phyloP scores from a whole-genome alignment of 2,888 invertebrate genomes.

The Platycnemis pennipes region DNA sequence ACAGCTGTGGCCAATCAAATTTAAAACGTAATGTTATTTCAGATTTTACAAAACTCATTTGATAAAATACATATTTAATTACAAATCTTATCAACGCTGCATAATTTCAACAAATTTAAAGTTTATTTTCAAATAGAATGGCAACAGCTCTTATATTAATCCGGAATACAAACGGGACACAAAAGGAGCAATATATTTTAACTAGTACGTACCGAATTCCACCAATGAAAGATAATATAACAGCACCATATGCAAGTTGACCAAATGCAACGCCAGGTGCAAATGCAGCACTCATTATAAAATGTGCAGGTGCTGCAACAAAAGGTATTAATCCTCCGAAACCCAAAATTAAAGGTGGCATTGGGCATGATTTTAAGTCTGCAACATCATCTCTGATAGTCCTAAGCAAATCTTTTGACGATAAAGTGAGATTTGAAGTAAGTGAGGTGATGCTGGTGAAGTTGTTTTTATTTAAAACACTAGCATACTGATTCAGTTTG shows the following conservation, averaged over 20 bases:
- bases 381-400: not conserved
- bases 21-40: not conserved
- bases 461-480: slow-evolving; percentile 6
- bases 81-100: too few relatives aligned
- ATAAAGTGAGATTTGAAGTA: not conserved
- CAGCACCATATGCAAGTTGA: slow-evolving; percentile 40
- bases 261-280: slow-evolving; percentile 9
- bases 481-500: not conserved
- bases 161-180: not conserved
- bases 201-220: slow-evolving; percentile 9
- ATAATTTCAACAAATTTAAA: too few relatives aligned
- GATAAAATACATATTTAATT: too few relatives aligned
- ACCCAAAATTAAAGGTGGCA: slow-evolving; percentile 16
- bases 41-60: not conserved
- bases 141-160: not conserved
- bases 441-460: not conserved
- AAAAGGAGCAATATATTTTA: not conserved
- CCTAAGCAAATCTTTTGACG: not conserved
- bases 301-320: slow-evolving; percentile 14
- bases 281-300: slow-evolving; percentile 31
- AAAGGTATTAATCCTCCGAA: slow-evolving; percentile 19
- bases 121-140: too few relatives aligned
- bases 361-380: slow-evolving; percentile 34
- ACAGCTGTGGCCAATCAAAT: too few relatives aligned
- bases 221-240: slow-evolving; percentile 23